Base-by-base conservation (phyloP, 2,888 invertebrate genomes). In the Eupeodes latifasciatus region DNA sequence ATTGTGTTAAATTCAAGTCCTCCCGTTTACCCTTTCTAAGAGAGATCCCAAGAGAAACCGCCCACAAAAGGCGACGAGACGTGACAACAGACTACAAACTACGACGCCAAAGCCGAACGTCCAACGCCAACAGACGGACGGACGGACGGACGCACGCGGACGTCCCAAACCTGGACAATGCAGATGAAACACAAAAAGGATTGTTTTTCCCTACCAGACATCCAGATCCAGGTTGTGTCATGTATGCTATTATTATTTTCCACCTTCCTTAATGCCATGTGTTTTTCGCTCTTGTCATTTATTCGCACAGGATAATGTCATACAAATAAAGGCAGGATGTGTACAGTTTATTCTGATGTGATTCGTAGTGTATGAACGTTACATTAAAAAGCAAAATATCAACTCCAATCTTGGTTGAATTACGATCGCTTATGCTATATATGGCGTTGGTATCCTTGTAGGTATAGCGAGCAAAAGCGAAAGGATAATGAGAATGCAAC, bases 401-500 rank as follows among this genome's bases (percentile, higher is more conserved):
- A n/a, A 57, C 72, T 72, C 27, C 4, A 27, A 55, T 59, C 44
- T 59, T 59, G 19, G 19, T 47, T 47, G 27, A 71, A 55, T 14
- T 59, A 55, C 47, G 27, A 72, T 19, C n/a, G 4, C 27, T 19
- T 5, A 51, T 16, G 7, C 2, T 9, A 5, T 16, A 7, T 16
- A 51, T 27, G 27, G 27, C 27, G 27, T 27, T 3, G 36, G 10
- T 12, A 19, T 9, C 19, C 27, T 27, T 27, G 27, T 27, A 27
- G 27, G 27, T 62, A 16, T 61, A 12, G 44, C 47, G 47, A n/a
- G 34, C 9, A 14, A 27, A 14, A 27, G 53, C 36, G 53, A 69
- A 71, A 78, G 82, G 82, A 86, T 82, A 86, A 86, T 86, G 79
- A 62, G 82, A 62, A 82, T 82, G 62, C 86, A 77, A 74, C 81